phyloP scores from a whole-genome alignment of 2,888 invertebrate genomes.

The Leuctra nigra region DNA sequence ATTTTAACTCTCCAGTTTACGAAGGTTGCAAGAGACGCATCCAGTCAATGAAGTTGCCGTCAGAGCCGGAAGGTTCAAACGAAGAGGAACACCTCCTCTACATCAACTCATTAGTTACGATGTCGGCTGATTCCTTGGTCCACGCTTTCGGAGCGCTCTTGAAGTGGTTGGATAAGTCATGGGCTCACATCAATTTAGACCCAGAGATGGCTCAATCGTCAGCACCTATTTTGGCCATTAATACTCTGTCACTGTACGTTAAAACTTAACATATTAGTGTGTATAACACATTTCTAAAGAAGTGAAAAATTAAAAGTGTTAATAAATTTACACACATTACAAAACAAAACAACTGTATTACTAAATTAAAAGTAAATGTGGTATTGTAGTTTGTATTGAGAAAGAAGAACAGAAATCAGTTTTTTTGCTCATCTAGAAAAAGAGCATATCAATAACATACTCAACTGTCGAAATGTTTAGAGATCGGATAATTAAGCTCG shows the following conservation, averaged over 20 bases:
- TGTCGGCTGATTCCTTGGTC: constrained; percentile 53
- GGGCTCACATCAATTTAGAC: constrained; percentile 41
- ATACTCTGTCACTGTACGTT: constrained; percentile 55
- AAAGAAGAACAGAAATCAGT: too few relatives aligned
- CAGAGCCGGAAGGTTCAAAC: constrained; percentile 46
- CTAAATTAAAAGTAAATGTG: too few relatives aligned
- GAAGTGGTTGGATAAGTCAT: constrained; percentile 61
- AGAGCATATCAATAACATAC: too few relatives aligned
- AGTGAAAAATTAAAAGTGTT: too few relatives aligned
- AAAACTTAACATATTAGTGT: too few relatives aligned
- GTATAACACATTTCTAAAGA: too few relatives aligned
- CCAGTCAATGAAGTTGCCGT: constrained; percentile 46
- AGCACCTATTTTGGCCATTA: constrained; percentile 46
- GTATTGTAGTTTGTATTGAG: too few relatives aligned
- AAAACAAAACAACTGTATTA: too few relatives aligned
- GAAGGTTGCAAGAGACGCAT: constrained; percentile 52
- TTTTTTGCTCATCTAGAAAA: too few relatives aligned
- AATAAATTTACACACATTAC: too few relatives aligned
- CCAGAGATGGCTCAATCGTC: constrained; percentile 34
- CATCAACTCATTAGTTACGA: constrained; percentile 56
- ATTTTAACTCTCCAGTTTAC: constrained; percentile 40
- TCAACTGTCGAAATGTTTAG: too few relatives aligned
- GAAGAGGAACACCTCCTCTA: constrained; percentile 51
- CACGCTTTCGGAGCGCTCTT: constrained; percentile 66
- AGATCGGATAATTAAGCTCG: too few relatives aligned